Base-by-base conservation (phyloP, 2,888 invertebrate species). In the Archaeoteleia sp. region DNA sequence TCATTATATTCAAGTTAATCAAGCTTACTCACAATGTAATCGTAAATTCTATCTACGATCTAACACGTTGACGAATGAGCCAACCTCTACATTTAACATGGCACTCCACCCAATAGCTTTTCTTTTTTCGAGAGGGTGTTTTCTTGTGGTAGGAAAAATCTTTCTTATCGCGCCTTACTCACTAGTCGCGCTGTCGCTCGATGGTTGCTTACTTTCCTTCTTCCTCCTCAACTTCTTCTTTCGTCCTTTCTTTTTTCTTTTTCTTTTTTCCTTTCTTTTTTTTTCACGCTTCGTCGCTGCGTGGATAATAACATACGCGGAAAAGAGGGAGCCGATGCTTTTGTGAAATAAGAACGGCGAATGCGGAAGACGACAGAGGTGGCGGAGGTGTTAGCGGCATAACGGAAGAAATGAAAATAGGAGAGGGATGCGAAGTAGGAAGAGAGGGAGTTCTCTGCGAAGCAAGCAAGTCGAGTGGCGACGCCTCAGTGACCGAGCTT, bases 401-500 rank as follows among this genome's bases (percentile, higher is more conserved):
- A 70, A 48, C 72, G 70, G 77, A 70, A 75, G 72, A 69, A 72
- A 78, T 74, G 74, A 72, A 74, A 76, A 78, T 75, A 72, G 73
- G 75, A 5, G 72, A 74, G 77, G 78, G 77, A 73, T 62, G 68
- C 60, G 73, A 67, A 73, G 63, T 14, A 8, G 43, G 15, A 30
- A 49, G 51, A 32, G 55, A 42, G 71, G 61, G 66, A 72, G 76
- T 74, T 75, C 72, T 74, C 74, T 77, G 71, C 73, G 73, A 73
- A 79, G 74, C 75, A 78, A 78, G 74, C 25, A 75, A 74, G 77
- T 74, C 75, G 79, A 80, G 78, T 75, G 79, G 78, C 81, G 79
- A 80, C 81, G 82, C 81, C 78, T 82, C 79, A 74, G 81, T 81
- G 80, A 82, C 80, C 81, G 80, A 76, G 77, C 80, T 80, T 78